These are phyloP conservation scores for Sebastolobus altivelis DNA, from an alignment of 2,797 vertebrate species.

Conservation along the genomic window DNA sequence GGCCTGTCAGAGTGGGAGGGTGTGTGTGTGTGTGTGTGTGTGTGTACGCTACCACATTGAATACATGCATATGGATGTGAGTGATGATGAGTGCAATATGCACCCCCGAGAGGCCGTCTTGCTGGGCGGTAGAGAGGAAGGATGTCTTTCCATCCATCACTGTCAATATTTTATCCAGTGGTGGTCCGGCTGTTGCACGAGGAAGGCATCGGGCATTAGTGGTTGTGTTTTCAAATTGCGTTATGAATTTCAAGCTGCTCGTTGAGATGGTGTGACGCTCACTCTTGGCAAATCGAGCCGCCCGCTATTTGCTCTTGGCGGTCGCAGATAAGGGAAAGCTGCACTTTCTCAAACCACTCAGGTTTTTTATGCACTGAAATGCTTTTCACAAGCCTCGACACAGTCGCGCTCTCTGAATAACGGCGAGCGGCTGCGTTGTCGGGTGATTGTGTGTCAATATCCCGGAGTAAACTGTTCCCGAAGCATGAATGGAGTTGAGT, in stretches of 20 bases:
- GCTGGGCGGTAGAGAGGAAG: conserved; percentile 39
- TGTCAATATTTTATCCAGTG: conserved; percentile 6
- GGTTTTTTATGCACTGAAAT: conserved; percentile 36
- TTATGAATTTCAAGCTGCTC: conserved; percentile 25
- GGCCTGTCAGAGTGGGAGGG: background rate
- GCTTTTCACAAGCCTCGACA: conserved; percentile 19
- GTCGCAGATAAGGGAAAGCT: conserved; percentile 33
- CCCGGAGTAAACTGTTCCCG: background rate
- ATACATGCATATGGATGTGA: conserved; percentile 19
- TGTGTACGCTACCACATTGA: background rate
- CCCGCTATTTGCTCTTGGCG: conserved; percentile 50
- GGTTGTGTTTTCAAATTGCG: conserved; percentile 6
- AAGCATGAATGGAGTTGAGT: conserved; percentile 14
- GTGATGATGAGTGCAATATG: conserved; percentile 21
- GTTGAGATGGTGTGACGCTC: conserved; percentile 9
- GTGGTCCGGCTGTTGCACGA: conserved; percentile 30
- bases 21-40: background rate
- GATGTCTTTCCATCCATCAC: conserved; percentile 10
- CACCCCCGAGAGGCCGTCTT: conserved; percentile 20
- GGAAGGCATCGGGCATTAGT: background rate
- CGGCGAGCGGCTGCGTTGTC: background rate
- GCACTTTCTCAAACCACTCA: conserved; percentile 47
- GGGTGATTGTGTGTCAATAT: conserved; percentile 17
- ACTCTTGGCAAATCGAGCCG: conserved; percentile 24
- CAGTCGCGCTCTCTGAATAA: background rate